phyloP scores from a whole-genome alignment of 2,797 vertebrate genomes.

The Merluccius polli region DNA sequence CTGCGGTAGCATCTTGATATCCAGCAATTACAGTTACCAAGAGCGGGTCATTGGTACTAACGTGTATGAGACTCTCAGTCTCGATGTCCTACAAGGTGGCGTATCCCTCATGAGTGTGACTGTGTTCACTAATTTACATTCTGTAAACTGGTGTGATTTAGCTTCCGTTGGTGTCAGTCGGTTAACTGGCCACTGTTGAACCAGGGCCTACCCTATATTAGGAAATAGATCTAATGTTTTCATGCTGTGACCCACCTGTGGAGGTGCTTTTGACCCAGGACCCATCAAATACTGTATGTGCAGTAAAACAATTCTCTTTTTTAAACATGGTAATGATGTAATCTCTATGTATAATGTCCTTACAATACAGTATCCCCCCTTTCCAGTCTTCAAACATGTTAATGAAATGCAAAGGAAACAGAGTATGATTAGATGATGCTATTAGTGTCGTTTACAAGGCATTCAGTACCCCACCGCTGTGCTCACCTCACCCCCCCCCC shows the following conservation, averaged over 20 bases:
- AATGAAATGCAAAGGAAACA: not conserved
- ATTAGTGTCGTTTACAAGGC: not conserved
- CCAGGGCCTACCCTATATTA: not conserved
- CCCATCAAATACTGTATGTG: not conserved
- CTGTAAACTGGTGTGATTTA: not conserved
- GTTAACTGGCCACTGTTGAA: not conserved
- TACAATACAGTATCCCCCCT: not conserved
- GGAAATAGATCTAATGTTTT: not conserved
- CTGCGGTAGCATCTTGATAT: not conserved
- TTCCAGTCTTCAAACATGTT: not conserved
- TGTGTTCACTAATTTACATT: not conserved
- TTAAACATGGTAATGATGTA: not conserved
- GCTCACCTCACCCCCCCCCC: conserved; percentile 17
- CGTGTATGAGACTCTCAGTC: not conserved
- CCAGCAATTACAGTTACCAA: not conserved
- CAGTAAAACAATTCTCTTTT: not conserved
- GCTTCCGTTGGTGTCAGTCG: not conserved
- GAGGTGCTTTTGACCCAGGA: not conserved
- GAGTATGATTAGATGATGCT: not conserved
- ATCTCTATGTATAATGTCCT: not conserved
- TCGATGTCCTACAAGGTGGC: not conserved
- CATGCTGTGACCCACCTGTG: not conserved
- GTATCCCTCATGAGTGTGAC: not conserved
- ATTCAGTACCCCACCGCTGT: conserved; percentile 29
- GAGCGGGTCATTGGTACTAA: not conserved